Percentiles rank a stretch among this genome's conserved stretches.
Conservation (phyloP, 2,797 vertebrate genomes). For the Malacoraja senta region DNA sequence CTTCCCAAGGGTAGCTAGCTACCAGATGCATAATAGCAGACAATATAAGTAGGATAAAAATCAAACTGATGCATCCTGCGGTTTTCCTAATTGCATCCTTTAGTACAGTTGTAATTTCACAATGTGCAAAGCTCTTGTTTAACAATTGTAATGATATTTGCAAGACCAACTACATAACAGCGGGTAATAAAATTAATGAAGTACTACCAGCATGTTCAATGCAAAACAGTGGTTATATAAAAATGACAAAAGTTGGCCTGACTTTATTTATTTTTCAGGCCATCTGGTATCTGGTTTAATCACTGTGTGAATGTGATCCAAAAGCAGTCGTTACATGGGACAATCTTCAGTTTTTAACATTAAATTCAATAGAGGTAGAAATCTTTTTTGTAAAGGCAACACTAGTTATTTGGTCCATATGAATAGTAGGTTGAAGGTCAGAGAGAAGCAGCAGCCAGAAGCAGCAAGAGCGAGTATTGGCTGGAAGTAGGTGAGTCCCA, state of each 20-base stretch:
- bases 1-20: background rate
- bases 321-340: background rate
- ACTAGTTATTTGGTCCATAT: background rate
- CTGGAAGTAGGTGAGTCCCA: too few species aligned
- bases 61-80: background rate
- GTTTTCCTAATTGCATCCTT: background rate
- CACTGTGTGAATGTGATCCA: background rate
- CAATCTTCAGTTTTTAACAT: background rate
- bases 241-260: background rate
- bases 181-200: background rate
- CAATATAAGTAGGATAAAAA: background rate
- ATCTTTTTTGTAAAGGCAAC: too few species aligned
- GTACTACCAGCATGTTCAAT: background rate
- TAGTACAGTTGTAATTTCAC: background rate
- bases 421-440: background rate
- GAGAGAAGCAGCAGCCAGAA: too few species aligned
- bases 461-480: too few species aligned
- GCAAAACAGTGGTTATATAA: background rate
- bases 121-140: background rate
- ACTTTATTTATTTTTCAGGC: background rate
- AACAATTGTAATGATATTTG: background rate
- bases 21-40: slow-evolving; percentile 5
- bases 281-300: background rate
- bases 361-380: background rate
- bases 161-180: background rate